phyloP scores from a whole-genome alignment of 2,888 invertebrate species.

The Hoplodrina ambigua region DNA sequence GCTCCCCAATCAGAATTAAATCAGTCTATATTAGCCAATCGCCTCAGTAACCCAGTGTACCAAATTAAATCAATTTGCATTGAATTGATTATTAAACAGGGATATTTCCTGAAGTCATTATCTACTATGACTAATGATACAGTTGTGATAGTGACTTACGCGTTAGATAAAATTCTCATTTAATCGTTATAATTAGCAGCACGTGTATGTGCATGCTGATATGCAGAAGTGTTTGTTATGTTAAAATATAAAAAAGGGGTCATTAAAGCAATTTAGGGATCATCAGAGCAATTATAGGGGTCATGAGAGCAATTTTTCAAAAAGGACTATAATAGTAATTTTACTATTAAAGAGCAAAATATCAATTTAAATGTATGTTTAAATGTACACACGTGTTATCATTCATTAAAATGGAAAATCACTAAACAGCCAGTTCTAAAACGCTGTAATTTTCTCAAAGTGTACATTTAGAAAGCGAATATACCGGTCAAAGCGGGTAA shows the following conservation, averaged over 20 bases:
- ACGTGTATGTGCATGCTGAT: constrained; percentile 33
- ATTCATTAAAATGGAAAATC: constrained; percentile 60
- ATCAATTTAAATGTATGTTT: background rate
- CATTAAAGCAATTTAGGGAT: background rate
- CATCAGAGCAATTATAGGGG: background rate
- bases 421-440: constrained; percentile 50
- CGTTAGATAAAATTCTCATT: constrained; percentile 53
- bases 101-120: constrained; percentile 57
- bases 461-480: constrained; percentile 66
- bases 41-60: constrained; percentile 55
- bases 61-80: constrained; percentile 61
- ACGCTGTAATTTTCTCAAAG: constrained; percentile 62
- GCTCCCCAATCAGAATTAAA: background rate
- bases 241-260: background rate
- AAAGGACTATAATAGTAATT: background rate
- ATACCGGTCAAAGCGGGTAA: constrained; percentile 64
- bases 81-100: constrained; percentile 51
- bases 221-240: constrained; percentile 9
- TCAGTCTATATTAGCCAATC: constrained; percentile 33
- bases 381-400: constrained; percentile 24
- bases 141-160: constrained; percentile 27
- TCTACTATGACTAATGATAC: constrained; percentile 49
- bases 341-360: background rate
- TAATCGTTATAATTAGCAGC: constrained; percentile 38
- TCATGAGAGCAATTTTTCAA: background rate